phyloP scores from a whole-genome alignment of 2,888 invertebrate species.

The Protodeltote pygarga region DNA sequence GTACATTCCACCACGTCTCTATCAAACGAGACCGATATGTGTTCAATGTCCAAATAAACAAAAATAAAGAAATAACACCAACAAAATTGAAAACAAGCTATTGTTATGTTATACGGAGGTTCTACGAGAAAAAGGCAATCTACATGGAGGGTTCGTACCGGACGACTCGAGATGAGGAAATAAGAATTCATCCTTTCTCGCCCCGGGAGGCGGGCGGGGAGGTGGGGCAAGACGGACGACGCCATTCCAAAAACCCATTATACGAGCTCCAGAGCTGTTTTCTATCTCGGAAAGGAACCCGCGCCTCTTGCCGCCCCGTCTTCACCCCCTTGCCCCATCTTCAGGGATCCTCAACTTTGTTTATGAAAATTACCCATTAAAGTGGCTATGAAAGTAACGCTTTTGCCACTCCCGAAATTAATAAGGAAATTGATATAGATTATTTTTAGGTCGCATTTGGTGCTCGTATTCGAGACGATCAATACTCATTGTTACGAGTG shows the following conservation, averaged over 20 bases:
- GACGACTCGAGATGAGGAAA: slow-evolving; percentile 86
- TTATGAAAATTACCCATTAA: slow-evolving; percentile 87
- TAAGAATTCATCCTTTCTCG: slow-evolving; percentile 87
- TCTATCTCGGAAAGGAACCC: slow-evolving; percentile 85
- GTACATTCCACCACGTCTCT: slow-evolving; percentile 3
- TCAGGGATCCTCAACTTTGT: slow-evolving; percentile 84
- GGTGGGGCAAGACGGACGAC: slow-evolving; percentile 88
- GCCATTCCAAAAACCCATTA: slow-evolving; percentile 91
- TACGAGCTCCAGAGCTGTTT: slow-evolving; percentile 89
- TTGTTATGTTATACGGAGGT: slow-evolving; percentile 85
- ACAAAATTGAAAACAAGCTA: slow-evolving; percentile 86
- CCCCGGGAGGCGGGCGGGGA: slow-evolving; percentile 65
- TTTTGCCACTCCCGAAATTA: slow-evolving; percentile 85
- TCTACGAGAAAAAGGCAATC: slow-evolving; percentile 85
- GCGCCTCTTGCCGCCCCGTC: slow-evolving; percentile 56
- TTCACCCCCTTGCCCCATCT: slow-evolving; percentile 62
- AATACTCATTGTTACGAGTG: slow-evolving; percentile 40
- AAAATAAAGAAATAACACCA: slow-evolving; percentile 68
- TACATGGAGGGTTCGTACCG: slow-evolving; percentile 84
- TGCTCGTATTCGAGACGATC: slow-evolving; percentile 44
- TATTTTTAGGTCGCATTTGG: slow-evolving; percentile 69
- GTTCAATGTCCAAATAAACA: slow-evolving; percentile 39
- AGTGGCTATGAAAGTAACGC: slow-evolving; percentile 86
- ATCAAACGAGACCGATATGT: slow-evolving; percentile 16
- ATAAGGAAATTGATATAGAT: slow-evolving; percentile 86